A percentile compares a stretch with the other conserved stretches of the same genome.
These are phyloP conservation scores for Eupithecia dodoneata DNA, from an alignment of 2,888 invertebrate species.

Conservation along the genomic window DNA sequence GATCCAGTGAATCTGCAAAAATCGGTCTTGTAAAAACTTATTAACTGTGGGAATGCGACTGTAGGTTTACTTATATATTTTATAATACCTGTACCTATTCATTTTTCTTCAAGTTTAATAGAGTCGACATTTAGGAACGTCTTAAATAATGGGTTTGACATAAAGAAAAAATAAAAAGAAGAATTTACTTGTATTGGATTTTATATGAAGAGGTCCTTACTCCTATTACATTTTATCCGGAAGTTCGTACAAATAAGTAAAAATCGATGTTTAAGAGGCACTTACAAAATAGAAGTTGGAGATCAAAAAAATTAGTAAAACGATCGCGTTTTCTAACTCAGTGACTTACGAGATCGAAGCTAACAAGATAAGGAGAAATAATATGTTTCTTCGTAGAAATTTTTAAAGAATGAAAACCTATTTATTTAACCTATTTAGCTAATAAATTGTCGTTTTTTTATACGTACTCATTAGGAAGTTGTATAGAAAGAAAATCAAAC, in stretches of 20 bases:
- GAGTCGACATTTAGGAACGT: too few relatives aligned
- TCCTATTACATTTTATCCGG: neutral
- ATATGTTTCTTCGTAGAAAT: conserved; percentile 11
- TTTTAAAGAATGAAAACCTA: neutral
- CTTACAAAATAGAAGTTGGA: conserved; percentile 9
- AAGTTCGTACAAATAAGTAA: neutral
- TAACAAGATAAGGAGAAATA: conserved; percentile 14
- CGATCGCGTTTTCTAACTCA: conserved; percentile 31
- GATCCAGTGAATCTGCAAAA: too few relatives aligned
- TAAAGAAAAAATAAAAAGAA: too few relatives aligned
- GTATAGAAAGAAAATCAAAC: too few relatives aligned
- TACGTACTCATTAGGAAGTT: neutral
- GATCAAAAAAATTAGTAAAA: conserved; percentile 19
- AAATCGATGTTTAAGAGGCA: conserved; percentile 7
- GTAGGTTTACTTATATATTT: too few relatives aligned
- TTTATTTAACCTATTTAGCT: neutral
- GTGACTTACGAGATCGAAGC: conserved; percentile 32
- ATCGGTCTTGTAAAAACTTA: too few relatives aligned
- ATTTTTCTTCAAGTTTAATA: too few relatives aligned
- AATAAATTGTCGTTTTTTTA: neutral
- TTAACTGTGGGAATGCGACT: too few relatives aligned
- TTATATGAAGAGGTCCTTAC: neutral
- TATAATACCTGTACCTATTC: too few relatives aligned
- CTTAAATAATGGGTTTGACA: too few relatives aligned
- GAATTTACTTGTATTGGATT: neutral